Evolutionary conservation across 2,797 vertebrate genomes (phyloP).

Genomic region (Acropternis orthonyx): DNA sequence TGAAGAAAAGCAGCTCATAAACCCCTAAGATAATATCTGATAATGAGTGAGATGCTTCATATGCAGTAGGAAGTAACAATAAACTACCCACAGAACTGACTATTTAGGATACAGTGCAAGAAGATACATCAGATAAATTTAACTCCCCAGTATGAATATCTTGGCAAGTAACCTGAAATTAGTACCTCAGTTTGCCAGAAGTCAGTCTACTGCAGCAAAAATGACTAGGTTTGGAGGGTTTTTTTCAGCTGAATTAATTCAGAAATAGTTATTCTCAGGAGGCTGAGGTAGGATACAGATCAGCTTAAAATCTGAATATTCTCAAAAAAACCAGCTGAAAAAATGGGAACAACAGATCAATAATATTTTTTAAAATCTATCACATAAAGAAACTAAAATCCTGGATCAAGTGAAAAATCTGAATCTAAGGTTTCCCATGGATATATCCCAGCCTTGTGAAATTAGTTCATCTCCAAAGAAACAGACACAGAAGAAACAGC

Average conservation of each 20-base stretch:
- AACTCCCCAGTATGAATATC: neutral
- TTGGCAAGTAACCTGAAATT: neutral
- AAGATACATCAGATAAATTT: neutral
- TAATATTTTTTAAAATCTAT: neutral
- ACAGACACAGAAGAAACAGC: neutral
- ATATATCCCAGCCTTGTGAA: neutral
- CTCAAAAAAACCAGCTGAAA: neutral
- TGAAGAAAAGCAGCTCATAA: neutral
- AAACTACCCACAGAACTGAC: neutral
- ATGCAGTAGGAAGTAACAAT: neutral
- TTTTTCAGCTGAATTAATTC: neutral
- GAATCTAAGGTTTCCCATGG: neutral
- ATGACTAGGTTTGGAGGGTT: rapidly evolving
- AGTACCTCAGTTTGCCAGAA: neutral
- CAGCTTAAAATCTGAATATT: neutral
- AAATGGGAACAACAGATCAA: neutral
- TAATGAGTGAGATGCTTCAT: neutral
- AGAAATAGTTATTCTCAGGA: neutral
- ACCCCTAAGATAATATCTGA: neutral
- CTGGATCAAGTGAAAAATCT: neutral
- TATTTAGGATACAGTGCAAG: neutral
- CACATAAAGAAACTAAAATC: neutral
- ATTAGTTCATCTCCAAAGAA: neutral
- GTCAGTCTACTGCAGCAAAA: neutral
- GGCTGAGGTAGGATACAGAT: neutral